A percentile compares a stretch with the other conserved stretches of the same genome.
Evolutionary conservation across 2,797 vertebrate species (phyloP).

Genomic region (Pelobates cultripes): DNA sequence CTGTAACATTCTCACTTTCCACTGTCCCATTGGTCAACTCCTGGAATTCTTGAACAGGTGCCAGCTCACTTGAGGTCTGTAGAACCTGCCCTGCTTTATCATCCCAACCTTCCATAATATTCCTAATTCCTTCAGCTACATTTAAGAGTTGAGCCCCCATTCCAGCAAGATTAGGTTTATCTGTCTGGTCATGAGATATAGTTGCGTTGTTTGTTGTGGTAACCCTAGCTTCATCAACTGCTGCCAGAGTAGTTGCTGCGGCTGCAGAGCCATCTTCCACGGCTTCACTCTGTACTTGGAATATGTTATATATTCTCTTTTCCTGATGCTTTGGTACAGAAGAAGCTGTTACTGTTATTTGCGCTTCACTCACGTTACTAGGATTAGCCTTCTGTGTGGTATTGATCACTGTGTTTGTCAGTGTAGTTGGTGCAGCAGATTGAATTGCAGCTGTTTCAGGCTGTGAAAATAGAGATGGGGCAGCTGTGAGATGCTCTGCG

Average conservation of each 20-base stretch:
- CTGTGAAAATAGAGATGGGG: neutral
- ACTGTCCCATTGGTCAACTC: neutral
- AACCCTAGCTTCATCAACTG: neutral
- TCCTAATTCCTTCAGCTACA: conserved; percentile 67
- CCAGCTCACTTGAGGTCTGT: neutral
- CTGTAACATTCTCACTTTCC: neutral
- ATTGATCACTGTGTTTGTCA: accelerated
- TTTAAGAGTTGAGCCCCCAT: conserved; percentile 72
- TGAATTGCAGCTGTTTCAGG: conserved; percentile 13
- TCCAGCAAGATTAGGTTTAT: conserved; percentile 58
- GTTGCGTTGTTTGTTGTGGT: neutral
- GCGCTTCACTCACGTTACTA: accelerated
- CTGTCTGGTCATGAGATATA: accelerated
- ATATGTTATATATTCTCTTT: neutral
- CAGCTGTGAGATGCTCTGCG: conserved; percentile 26
- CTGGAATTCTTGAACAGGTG: neutral
- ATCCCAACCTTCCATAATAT: conserved; percentile 70
- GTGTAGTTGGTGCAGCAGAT: conserved; percentile 16
- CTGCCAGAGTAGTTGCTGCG: neutral
- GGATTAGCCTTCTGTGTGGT: accelerated
- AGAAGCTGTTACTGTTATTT: accelerated
- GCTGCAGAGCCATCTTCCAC: neutral
- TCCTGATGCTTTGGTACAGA: neutral
- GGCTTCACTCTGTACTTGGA: neutral
- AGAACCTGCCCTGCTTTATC: conserved; percentile 15